Evolutionary conservation across 2,888 invertebrate species (phyloP), one percentile per base, ranked within the genome.

Genomic region (Loripinus fragilis): DNA sequence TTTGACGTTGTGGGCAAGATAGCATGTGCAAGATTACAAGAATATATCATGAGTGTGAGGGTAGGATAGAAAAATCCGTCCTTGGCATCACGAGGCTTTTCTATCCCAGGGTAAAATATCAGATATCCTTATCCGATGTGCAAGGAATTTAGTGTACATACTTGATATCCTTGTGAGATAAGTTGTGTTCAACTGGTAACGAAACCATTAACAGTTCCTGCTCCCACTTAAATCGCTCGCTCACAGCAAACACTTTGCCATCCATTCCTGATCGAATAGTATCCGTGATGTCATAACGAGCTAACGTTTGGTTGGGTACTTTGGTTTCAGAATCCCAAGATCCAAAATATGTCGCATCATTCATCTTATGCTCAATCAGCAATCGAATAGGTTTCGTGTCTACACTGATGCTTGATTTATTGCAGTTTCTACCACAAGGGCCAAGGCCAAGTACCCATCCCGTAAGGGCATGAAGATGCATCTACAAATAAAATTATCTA

Each of bases 401-500:
- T 30, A 45, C 65, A 2, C 84, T 85, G 12, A 85, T 72, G 28
- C 80, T 75, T 0, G 48, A 25, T 35, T 72, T 67, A 7, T 30
- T 71, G 42, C 88, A 88, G 15, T 52, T 28, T 1, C 73, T 64
- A 8, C 88, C 86, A 60, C 88, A 88, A 28, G 87, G 88, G 15
- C 88, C 88, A 60, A 78, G 68, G n/a, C 83, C 84, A 15, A 86
- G 78, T 3, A 78, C 78, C 88, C 88, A 88, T 0, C 88, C 86
- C 1, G 86, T 86, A 35, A 88, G 78, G 10, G 86, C 48, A 0
- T 84, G 83, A n/a, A 88, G 41, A 1, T 48, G 74, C 2, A 77
- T 76, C 86, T 88, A 68, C 20, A 8, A 41, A n/a, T n/a, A n/a
- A n/a, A 38, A 38, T 38, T 38, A 38, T 38, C 12, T 38, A 38